Conservation (phyloP, 2,888 invertebrate genomes). For the Lycia hirtaria region DNA sequence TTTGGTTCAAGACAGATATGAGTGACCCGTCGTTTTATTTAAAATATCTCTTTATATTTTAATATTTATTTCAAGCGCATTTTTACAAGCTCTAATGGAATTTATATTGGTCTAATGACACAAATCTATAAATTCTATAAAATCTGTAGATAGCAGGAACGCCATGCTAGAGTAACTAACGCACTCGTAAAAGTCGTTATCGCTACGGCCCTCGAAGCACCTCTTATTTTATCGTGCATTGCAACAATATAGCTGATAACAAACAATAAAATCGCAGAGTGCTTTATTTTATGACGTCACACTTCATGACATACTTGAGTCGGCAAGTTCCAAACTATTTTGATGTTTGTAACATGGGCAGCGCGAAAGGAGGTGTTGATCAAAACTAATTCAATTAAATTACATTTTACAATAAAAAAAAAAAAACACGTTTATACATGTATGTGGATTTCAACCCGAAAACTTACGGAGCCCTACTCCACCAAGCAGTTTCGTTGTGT, state of each 20-base stretch:
- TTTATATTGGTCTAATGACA: neutral
- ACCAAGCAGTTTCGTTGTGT: too few species aligned
- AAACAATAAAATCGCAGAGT: constrained; percentile 64
- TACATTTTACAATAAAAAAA: too few species aligned
- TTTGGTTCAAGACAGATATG: too few species aligned
- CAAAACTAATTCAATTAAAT: too few species aligned
- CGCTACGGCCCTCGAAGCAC: constrained; percentile 59
- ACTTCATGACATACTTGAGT: constrained; percentile 22
- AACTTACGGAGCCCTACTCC: too few species aligned
- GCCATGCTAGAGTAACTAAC: constrained; percentile 53
- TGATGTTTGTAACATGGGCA: neutral
- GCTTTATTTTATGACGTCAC: constrained; percentile 62
- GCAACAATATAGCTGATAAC: constrained; percentile 72
- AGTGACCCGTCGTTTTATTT: too few species aligned
- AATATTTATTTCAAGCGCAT: too few species aligned
- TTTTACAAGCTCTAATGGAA: too few species aligned
- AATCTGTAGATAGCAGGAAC: neutral
- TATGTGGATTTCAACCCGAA: too few species aligned
- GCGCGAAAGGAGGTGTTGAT: too few species aligned
- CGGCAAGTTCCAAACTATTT: neutral
- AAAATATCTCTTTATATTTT: too few species aligned
- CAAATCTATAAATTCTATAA: neutral
- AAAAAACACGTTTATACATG: too few species aligned
- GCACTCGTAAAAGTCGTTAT: constrained; percentile 54
- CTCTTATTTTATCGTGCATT: constrained; percentile 71